These are phyloP conservation scores for Oscheius sp. DNA, from an alignment of 1,140 invertebrate species.

Conservation along the genomic window DNA sequence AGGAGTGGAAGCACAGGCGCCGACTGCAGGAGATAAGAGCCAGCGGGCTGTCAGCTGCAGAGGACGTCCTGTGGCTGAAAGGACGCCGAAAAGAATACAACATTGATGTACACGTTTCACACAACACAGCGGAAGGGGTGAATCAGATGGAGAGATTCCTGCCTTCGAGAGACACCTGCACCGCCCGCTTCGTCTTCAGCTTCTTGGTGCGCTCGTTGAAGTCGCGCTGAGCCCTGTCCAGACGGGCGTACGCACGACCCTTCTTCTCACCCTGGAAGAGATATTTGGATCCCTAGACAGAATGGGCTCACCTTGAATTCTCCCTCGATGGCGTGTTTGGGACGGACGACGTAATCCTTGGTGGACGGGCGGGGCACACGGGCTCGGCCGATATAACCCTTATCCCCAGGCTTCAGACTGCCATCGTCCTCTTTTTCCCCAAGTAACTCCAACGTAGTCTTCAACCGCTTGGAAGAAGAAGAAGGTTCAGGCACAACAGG, in stretches of 20 bases:
- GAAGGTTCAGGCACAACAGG: too few species aligned
- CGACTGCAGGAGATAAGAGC: too few species aligned
- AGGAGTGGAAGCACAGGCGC: too few species aligned
- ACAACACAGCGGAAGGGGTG: too few species aligned
- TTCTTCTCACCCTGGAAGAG: constrained; percentile 40
- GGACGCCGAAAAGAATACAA: too few species aligned
- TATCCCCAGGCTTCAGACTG: constrained; percentile 80
- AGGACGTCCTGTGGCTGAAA: too few species aligned
- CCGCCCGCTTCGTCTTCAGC: constrained; percentile 41
- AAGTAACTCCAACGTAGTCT: too few species aligned
- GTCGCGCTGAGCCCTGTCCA: constrained; percentile 49
- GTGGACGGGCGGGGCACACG: constrained; percentile 89
- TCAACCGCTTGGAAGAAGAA: too few species aligned
- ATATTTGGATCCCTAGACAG: not conserved
- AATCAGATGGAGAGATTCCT: constrained; percentile 39
- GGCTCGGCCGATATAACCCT: constrained; percentile 84
- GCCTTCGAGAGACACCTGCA: constrained; percentile 52
- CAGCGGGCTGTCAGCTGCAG: too few species aligned
- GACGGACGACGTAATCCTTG: constrained; percentile 92
- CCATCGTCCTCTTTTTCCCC: too few species aligned
- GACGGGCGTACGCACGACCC: constrained; percentile 31
- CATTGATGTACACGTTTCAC: too few species aligned
- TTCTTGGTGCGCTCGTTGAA: constrained; percentile 54
- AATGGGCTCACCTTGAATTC: constrained; percentile 43
- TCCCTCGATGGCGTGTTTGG: constrained; percentile 71